Evolutionary conservation across 2,113 vertebrate species (phyloP), one percentile per base, ranked within the genome.

Genomic region (Platichthys flesus): DNA sequence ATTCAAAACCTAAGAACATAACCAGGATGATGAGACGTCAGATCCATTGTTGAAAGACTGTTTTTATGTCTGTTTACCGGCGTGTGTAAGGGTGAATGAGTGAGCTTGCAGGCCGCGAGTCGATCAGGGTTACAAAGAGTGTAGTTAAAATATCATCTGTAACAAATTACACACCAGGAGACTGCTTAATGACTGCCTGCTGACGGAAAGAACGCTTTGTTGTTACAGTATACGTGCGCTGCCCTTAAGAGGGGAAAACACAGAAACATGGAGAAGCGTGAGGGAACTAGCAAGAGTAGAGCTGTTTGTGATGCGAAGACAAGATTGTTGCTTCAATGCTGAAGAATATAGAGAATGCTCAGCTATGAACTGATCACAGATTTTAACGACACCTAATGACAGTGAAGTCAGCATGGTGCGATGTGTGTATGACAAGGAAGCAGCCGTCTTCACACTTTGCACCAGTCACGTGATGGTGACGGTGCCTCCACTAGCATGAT

Each of bases 151-250:
- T 15, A 84, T 85, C 85, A 89, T 89, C 91, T 92, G 90, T 59
- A 85, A 86, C 76, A 80, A 65, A 90, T 92, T 90, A 91, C 83
- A 49, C 81, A 26, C 13, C 85, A 60, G 82, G 81, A 84, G 74
- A 58, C 73, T 67, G 21, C 57, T 54, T 88, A 86, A 92, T 86
- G 42, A 81, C 66, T 68, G 65, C 73, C 83, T 73, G 80, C 67
- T 82, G 82, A 85, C 37, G 62, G 58, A 71, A 86, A 54, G 35
- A 82, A 69, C 3, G 42, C 82, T 85, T 84, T 85, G 76, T 70
- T 84, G 67, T 54, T 71, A 63, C 67, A 81, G 60, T 63, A 15
- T 26, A 20, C n/a, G 61, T 70, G 67, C 23, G 67, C 21, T 49
- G 65, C 52, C 26, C 37, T 77, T 66, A 26, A 66, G 67, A 65